These are phyloP conservation scores for Kryptolebias ocellatus DNA, from an alignment of 2,797 vertebrate genomes.

Conservation along the genomic window DNA sequence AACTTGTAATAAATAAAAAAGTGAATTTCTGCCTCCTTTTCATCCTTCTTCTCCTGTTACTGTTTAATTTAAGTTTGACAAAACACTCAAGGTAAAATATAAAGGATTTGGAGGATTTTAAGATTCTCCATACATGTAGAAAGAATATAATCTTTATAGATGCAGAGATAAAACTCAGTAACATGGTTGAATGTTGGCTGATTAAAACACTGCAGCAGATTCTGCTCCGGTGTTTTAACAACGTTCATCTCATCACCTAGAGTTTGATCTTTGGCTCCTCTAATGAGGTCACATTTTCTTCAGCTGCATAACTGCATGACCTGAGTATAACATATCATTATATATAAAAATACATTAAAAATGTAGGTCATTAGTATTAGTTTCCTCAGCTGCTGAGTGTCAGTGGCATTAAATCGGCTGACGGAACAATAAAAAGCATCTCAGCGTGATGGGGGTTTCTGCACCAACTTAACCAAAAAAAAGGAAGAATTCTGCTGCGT, in stretches of 20 bases:
- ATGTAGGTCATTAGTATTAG: slow-evolving; percentile 18
- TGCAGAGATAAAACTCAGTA: slow-evolving; percentile 10
- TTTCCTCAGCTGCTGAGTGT: slow-evolving; percentile 10
- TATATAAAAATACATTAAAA: neutral
- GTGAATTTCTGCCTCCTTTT: too few species aligned
- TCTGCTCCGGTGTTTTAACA: neutral
- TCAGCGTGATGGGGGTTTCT: neutral
- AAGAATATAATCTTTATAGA: slow-evolving; percentile 3
- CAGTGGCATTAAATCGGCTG: slow-evolving; percentile 10
- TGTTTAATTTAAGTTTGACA: too few species aligned
- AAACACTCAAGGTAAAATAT: neutral
- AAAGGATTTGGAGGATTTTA: neutral
- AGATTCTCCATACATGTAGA: neutral
- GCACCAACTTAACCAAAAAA: neutral
- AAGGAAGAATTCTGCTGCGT: neutral
- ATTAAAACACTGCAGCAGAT: neutral
- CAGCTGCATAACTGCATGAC: too few species aligned
- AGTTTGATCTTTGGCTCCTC: neutral
- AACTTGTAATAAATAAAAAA: too few species aligned
- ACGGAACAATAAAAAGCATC: neutral
- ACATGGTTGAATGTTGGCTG: neutral
- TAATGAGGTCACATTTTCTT: neutral
- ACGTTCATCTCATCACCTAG: neutral
- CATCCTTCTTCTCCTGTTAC: too few species aligned
- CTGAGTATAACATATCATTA: too few species aligned